Evolutionary conservation across 2,888 invertebrate genomes (phyloP).

Genomic region (Lasioglossum figueresi): DNA sequence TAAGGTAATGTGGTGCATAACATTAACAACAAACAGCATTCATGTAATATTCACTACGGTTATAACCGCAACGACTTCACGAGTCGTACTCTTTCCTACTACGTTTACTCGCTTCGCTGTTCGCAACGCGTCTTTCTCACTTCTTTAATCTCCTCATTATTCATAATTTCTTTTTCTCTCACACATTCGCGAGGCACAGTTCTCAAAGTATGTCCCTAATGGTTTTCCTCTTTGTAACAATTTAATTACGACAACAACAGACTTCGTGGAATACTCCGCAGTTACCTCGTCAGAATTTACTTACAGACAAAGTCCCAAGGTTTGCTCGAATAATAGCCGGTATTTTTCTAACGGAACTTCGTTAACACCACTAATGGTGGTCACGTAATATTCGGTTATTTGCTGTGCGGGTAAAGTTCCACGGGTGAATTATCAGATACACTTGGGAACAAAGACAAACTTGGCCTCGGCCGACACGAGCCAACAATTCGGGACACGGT

Average conservation of each 20-base stretch:
- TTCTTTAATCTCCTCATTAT: not conserved
- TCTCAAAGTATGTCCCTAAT: not conserved
- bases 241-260: not conserved
- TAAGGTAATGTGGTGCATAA: too few relatives aligned
- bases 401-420: not conserved
- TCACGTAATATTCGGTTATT: not conserved
- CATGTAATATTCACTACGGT: not conserved
- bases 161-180: not conserved
- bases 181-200: not conserved
- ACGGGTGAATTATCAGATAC: not conserved
- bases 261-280: not conserved
- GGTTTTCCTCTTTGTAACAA: not conserved
- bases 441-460: not conserved
- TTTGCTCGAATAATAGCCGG: not conserved
- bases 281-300: not conserved
- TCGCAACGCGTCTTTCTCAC: not conserved
- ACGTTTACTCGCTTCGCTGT: not conserved
- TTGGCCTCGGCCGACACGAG: not conserved
- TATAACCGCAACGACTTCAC: not conserved
- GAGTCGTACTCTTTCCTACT: not conserved
- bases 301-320: not conserved
- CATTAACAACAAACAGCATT: not conserved
- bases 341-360: slow-evolving; percentile 3
- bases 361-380: not conserved
- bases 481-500: not conserved